Conservation (phyloP, 2,888 invertebrate species). For the Euzetes globulus region DNA sequence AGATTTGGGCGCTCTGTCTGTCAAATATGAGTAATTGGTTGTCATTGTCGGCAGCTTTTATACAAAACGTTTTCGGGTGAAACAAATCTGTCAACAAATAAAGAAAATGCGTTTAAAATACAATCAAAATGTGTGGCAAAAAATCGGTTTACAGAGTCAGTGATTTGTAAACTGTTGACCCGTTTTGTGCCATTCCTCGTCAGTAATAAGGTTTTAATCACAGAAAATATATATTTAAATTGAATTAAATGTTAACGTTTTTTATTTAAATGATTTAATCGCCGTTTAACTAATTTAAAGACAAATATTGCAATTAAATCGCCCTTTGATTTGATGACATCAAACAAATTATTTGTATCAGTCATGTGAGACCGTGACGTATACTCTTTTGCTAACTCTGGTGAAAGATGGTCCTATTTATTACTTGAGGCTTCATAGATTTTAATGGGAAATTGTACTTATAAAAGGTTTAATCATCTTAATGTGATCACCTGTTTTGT, state of each 20-base stretch:
- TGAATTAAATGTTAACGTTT: not conserved
- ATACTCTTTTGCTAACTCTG: too few relatives aligned
- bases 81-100: constrained; percentile 54
- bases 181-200: constrained; percentile 11
- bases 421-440: too few relatives aligned
- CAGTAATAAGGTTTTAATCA: too few relatives aligned
- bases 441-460: too few relatives aligned
- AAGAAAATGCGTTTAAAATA: not conserved
- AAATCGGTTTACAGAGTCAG: not conserved
- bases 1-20: constrained; percentile 64
- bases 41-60: constrained; percentile 67
- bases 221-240: not conserved
- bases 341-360: too few relatives aligned
- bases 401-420: too few relatives aligned
- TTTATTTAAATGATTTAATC: not conserved
- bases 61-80: constrained; percentile 82
- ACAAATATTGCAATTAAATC: too few relatives aligned
- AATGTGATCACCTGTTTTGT: too few relatives aligned
- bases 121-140: not conserved
- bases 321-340: too few relatives aligned
- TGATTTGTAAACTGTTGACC: not conserved
- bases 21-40: constrained; percentile 75
- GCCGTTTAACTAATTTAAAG: too few relatives aligned
- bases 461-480: too few relatives aligned
- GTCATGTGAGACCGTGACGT: too few relatives aligned